A percentile compares a stretch with the other conserved stretches of the same genome.
Conservation (phyloP, 2,797 vertebrate genomes). For the Scarus forsteni region DNA sequence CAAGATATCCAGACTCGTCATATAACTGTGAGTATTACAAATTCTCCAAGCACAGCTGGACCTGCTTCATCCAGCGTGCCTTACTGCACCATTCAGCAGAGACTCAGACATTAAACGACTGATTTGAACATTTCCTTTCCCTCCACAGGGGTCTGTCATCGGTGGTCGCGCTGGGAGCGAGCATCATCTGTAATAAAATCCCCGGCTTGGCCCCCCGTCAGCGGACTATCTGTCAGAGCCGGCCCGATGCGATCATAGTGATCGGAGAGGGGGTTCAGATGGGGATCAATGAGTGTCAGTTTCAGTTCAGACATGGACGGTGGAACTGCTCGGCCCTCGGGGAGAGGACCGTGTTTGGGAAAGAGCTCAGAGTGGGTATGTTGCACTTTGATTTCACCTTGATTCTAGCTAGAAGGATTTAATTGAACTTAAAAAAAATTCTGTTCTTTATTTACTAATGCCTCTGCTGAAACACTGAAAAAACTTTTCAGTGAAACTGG, state of each 20-base stretch:
- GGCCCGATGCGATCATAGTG: slow-evolving; percentile 97
- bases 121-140: slow-evolving; percentile 4
- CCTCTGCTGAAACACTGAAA: too few relatives aligned
- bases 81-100: neutral
- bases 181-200: slow-evolving; percentile 99
- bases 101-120: neutral
- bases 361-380: slow-evolving; percentile 99
- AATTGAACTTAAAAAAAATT: too few relatives aligned
- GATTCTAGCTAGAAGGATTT: too few relatives aligned
- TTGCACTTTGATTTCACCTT: slow-evolving; percentile 65
- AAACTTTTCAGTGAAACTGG: too few relatives aligned
- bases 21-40: too few relatives aligned
- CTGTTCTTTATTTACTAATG: too few relatives aligned
- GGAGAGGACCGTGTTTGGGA: slow-evolving; percentile 96
- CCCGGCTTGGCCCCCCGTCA: slow-evolving; percentile 95
- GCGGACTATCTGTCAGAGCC: slow-evolving; percentile 97
- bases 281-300: slow-evolving; percentile 97
- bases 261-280: slow-evolving; percentile 98
- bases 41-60: too few relatives aligned
- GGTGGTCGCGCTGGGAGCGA: slow-evolving; percentile 96
- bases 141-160: slow-evolving; percentile 91
- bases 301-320: slow-evolving; percentile 95
- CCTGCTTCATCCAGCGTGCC: too few relatives aligned
- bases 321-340: slow-evolving; percentile 98
- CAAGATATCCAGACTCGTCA: too few relatives aligned